Evolutionary conservation across 2,113 vertebrate species (phyloP), one percentile per base, ranked within the genome.

Genomic region (Desmodus rotundus): DNA sequence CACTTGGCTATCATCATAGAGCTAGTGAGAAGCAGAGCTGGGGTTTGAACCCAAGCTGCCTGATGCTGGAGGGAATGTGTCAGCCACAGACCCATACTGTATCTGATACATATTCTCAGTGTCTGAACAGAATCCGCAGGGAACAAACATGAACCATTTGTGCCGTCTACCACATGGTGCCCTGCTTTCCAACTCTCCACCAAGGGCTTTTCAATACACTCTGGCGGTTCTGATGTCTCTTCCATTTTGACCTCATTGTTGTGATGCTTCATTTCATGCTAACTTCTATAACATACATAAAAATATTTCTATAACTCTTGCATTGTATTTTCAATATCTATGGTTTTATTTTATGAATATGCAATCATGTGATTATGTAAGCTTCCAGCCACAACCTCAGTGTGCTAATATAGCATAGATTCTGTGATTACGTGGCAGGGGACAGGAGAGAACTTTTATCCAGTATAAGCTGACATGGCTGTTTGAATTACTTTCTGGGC

Each of bases 361-460:
- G 45, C 19, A 68, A 56, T 24, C 86, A 19, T 81, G 22, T 65
- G 12, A 87, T 96, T 87, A 70, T 76, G 10, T 67, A 56, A 94
- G 36, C 3, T 24, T 80, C 41, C 47, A 8, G 12, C 8, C 43
- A 65, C 73, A 85, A 36, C 13, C 95, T 63, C 3, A 63, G 31
- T 72, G 96, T 86, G 17, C 15, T 89, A 84, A 89, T 31, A 63
- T 45, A 72, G 19, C 36, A 89, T 92, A 84, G 74, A 90, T 83
- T 93, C 28, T 89, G 15, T 91, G 67, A 89, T 86, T 94, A 93
- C 93, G 5, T 58, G 43, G 5, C n/a, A 82, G 54, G 14, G 14
- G 10, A 52, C 68, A 20, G 41, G 43, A 91, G 61, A 33, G 11
- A 86, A 89, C 56, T 58, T 96, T 63, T 52, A 65, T 68, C 70